phyloP scores from a whole-genome alignment of 1,140 invertebrate species.

The Ctenoplectra terminalis region DNA sequence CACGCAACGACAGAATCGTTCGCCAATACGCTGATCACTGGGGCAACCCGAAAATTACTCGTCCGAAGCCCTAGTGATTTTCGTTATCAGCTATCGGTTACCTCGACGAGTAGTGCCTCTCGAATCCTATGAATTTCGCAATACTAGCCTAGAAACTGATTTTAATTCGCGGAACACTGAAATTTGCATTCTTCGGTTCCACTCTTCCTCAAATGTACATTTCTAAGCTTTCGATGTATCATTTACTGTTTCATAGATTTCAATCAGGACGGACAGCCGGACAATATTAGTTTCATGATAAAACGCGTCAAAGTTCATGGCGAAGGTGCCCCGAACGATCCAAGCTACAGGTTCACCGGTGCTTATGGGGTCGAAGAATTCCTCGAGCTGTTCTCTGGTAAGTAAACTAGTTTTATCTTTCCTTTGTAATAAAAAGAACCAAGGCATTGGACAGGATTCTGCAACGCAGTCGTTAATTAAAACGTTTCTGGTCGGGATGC shows the following conservation, averaged over 20 bases:
- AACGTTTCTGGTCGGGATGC: background rate
- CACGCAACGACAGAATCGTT: conserved; percentile 39
- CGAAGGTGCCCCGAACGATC: conserved; percentile 90
- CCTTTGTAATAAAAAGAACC: too few relatives aligned
- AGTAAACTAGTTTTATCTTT: conserved; percentile 73
- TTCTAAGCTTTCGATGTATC: too few relatives aligned
- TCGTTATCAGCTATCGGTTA: conserved; percentile 52
- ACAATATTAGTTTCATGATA: conserved; percentile 98
- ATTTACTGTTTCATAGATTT: conserved; percentile 88
- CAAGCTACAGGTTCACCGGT: conserved; percentile 93
- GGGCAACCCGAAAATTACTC: conserved; percentile 48
- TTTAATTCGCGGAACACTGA: background rate
- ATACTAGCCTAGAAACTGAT: background rate
- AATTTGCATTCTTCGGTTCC: background rate
- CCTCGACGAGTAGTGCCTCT: conserved; percentile 19
- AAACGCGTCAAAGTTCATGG: conserved; percentile 97
- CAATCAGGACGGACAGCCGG: conserved; percentile 93
- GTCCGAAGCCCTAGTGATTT: conserved; percentile 29
- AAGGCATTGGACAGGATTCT: too few relatives aligned
- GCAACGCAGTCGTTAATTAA: background rate
- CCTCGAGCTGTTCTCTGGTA: conserved; percentile 95
- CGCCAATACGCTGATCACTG: conserved; percentile 35
- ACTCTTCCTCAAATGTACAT: background rate
- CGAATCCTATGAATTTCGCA: conserved; percentile 19
- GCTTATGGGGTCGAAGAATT: conserved; percentile 97